These are phyloP conservation scores for Drosophila buzzatii DNA, from an alignment of 2,888 invertebrate species.

Conservation along the genomic window DNA sequence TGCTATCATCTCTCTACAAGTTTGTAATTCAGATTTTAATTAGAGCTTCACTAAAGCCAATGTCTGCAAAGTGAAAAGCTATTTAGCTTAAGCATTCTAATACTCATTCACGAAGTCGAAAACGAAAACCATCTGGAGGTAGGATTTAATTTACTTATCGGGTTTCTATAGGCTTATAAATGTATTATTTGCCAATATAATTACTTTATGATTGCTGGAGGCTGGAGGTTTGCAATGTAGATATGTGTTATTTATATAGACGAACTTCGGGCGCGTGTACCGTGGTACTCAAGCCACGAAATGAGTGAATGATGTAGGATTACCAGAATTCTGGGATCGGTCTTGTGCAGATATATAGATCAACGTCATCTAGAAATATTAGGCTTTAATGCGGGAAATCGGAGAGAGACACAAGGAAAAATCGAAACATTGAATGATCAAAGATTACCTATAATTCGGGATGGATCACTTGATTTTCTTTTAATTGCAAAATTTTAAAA, in stretches of 20 bases:
- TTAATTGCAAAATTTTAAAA: too few species aligned
- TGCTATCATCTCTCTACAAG: not conserved
- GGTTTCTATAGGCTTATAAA: not conserved
- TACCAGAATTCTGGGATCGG: too few species aligned
- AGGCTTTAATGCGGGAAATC: not conserved
- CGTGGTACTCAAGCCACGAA: too few species aligned
- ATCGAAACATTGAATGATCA: too few species aligned
- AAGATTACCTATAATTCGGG: not conserved
- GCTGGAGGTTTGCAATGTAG: not conserved
- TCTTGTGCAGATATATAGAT: not conserved
- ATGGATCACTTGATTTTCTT: not conserved
- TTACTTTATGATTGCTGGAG: not conserved
- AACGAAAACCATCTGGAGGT: too few species aligned
- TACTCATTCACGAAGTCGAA: not conserved
- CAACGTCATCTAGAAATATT: not conserved
- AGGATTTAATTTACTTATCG: not conserved
- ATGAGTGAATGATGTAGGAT: too few species aligned
- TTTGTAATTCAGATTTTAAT: not conserved
- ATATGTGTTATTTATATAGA: constrained; percentile 3
- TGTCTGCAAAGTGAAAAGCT: not conserved
- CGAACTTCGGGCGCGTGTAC: not conserved
- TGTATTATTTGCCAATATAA: too few species aligned
- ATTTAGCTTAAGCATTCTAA: not conserved
- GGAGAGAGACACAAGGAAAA: not conserved
- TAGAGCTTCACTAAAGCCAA: not conserved